Percentiles rank a stretch among this genome's conserved stretches.
Evolutionary conservation across 2,888 invertebrate species (phyloP).

Genomic region (Drosophila helvetica): DNA sequence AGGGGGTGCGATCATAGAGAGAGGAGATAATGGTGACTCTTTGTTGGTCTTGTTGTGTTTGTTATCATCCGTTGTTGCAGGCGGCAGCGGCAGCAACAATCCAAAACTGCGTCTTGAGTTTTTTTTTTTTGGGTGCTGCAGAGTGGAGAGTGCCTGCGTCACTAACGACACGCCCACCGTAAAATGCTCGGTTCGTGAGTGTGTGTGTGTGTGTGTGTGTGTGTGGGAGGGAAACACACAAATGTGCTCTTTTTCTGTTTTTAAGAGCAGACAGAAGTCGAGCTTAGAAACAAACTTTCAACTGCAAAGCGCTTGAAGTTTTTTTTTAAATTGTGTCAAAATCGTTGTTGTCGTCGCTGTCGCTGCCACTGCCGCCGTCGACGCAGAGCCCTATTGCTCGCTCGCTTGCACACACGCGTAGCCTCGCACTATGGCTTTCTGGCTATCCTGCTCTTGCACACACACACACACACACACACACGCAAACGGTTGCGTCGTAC

Average conservation of each 20-base stretch:
- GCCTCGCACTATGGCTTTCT: not conserved
- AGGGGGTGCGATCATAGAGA: slow-evolving; percentile 18
- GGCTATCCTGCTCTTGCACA: slow-evolving; percentile 20
- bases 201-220: not conserved
- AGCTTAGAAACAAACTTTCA: slow-evolving; percentile 72
- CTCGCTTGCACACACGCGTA: slow-evolving; percentile 63
- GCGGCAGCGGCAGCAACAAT: slow-evolving; percentile 72
- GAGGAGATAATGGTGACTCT: slow-evolving; percentile 22
- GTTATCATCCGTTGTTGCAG: slow-evolving; percentile 46
- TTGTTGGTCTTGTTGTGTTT: slow-evolving; percentile 31
- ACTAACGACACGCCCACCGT: slow-evolving; percentile 36
- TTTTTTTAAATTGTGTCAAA: slow-evolving; percentile 70
- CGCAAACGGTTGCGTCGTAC: slow-evolving; percentile 64
- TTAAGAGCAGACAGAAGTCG: slow-evolving; percentile 15
- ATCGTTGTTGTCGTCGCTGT: slow-evolving; percentile 25
- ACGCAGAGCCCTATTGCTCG: slow-evolving; percentile 52
- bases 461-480: slow-evolving; percentile 55
- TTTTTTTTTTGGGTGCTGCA: slow-evolving; percentile 7
- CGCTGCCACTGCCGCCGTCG: slow-evolving; percentile 53
- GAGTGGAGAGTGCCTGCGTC: not conserved
- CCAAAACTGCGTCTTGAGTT: slow-evolving; percentile 63
- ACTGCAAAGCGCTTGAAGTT: slow-evolving; percentile 43
- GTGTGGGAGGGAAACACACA: not conserved
- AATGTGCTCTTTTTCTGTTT: not conserved
- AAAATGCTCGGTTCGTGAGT: slow-evolving; percentile 6